phyloP scores from a whole-genome alignment of 1,140 invertebrate genomes.

The Panagrolaimus sp. region DNA sequence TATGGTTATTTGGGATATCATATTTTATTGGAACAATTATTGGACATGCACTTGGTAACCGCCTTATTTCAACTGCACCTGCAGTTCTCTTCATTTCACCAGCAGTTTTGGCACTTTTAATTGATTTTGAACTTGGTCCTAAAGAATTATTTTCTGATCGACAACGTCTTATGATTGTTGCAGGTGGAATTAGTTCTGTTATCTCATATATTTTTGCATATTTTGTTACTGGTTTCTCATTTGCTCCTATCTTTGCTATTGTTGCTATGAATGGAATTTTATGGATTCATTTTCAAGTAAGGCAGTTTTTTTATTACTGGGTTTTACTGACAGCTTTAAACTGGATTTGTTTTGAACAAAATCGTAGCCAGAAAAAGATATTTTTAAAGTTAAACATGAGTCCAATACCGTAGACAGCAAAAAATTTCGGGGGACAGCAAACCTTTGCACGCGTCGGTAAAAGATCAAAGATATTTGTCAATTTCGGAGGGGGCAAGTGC shows the following conservation, averaged over 20 bases:
- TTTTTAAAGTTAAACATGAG: too few relatives aligned
- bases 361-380: too few relatives aligned
- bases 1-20: conserved; percentile 22
- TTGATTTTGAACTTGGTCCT: conserved; percentile 20
- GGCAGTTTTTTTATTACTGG: too few relatives aligned
- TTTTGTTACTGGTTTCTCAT: neutral
- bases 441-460: too few relatives aligned
- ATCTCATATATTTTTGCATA: conserved; percentile 5
- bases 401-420: too few relatives aligned
- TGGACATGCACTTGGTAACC: conserved; percentile 16
- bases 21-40: conserved; percentile 11
- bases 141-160: conserved; percentile 18
- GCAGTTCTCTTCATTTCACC: conserved; percentile 16
- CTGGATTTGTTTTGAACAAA: too few relatives aligned
- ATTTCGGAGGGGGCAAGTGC: too few relatives aligned
- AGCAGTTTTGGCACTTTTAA: conserved; percentile 19
- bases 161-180: neutral
- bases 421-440: too few relatives aligned
- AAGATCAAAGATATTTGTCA: too few relatives aligned
- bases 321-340: too few relatives aligned
- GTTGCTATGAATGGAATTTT: conserved; percentile 14
- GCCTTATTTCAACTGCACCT: conserved; percentile 4
- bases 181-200: neutral
- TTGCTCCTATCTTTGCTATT: conserved; percentile 10
- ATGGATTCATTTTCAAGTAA: conserved; percentile 23